Evolutionary conservation across 2,113 vertebrate species (phyloP).

Genomic region (Philantomba maxwellii): DNA sequence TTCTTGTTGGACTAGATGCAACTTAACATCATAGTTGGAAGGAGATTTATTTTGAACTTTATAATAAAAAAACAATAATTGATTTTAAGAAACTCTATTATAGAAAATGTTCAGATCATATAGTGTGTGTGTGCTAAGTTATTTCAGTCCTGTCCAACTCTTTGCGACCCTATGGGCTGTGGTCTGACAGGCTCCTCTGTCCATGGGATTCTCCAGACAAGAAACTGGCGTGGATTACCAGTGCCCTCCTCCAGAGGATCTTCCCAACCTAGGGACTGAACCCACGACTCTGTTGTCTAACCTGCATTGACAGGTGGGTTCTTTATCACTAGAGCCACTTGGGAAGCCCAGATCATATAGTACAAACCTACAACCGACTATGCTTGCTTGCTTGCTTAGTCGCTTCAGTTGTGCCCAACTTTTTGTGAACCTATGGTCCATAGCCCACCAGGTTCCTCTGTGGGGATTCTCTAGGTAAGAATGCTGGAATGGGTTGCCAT

Average conservation of each 20-base stretch:
- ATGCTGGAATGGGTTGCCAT: neutral
- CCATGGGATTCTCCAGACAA: neutral
- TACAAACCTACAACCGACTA: neutral
- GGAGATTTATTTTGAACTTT: constrained; percentile 1
- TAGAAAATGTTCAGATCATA: neutral
- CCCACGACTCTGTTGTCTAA: neutral
- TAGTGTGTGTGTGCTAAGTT: neutral
- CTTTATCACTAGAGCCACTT: neutral
- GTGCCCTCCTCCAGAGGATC: neutral
- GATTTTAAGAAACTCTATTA: neutral
- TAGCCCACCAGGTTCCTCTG: neutral
- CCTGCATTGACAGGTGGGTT: neutral
- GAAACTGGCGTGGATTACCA: neutral
- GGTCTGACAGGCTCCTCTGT: neutral
- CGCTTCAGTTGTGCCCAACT: neutral
- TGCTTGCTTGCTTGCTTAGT: neutral
- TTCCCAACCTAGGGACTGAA: neutral
- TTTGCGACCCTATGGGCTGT: neutral
- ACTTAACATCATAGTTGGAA: neutral
- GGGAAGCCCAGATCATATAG: neutral
- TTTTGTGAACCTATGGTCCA: neutral
- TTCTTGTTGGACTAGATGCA: neutral
- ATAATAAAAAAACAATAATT: neutral
- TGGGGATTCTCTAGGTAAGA: neutral
- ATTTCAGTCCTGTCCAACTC: neutral